A percentile compares a stretch with the other conserved stretches of the same genome.
These are phyloP conservation scores for Rhea pennata DNA, from an alignment of 2,113 vertebrate species.

Conservation along the genomic window DNA sequence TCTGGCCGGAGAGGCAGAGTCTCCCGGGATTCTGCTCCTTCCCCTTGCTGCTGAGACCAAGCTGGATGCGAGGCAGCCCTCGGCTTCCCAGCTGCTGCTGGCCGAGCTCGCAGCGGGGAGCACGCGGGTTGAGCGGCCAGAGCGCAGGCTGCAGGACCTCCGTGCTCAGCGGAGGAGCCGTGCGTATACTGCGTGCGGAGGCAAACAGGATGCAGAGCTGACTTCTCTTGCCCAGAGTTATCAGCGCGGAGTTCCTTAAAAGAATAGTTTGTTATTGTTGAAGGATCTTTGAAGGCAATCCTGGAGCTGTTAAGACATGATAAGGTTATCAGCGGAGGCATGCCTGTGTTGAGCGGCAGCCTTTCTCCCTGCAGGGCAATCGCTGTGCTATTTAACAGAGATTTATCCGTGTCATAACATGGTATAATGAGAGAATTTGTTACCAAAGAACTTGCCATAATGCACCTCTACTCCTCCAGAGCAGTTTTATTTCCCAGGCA, in stretches of 20 bases:
- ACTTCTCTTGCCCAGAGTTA: background rate
- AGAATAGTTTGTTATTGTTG: slow-evolving; percentile 48
- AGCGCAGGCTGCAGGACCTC: rapidly evolving
- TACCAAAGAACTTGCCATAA: slow-evolving; percentile 65
- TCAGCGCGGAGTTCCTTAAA: background rate
- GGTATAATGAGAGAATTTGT: slow-evolving; percentile 72
- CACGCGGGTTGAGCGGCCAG: background rate
- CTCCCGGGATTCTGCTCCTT: background rate
- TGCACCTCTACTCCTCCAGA: slow-evolving; percentile 64
- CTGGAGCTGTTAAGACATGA: slow-evolving; percentile 69
- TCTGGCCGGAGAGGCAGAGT: background rate
- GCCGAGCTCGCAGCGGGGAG: background rate
- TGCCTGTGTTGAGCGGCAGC: slow-evolving; percentile 39
- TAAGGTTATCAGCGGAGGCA: slow-evolving; percentile 68
- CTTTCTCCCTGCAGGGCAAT: slow-evolving; percentile 59
- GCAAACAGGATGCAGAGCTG: background rate
- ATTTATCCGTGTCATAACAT: slow-evolving; percentile 80
- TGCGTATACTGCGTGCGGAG: too few relatives aligned
- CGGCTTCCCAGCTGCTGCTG: background rate
- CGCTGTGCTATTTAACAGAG: slow-evolving; percentile 66
- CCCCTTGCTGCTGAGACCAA: rapidly evolving
- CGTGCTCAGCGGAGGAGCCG: background rate
- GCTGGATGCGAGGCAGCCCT: rapidly evolving
- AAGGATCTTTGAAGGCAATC: slow-evolving; percentile 58
- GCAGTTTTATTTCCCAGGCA: slow-evolving; percentile 70